Percentiles rank a stretch among this genome's conserved stretches.
Conservation (phyloP, 2,113 vertebrate genomes). For the Oreotrochilus melanogaster region DNA sequence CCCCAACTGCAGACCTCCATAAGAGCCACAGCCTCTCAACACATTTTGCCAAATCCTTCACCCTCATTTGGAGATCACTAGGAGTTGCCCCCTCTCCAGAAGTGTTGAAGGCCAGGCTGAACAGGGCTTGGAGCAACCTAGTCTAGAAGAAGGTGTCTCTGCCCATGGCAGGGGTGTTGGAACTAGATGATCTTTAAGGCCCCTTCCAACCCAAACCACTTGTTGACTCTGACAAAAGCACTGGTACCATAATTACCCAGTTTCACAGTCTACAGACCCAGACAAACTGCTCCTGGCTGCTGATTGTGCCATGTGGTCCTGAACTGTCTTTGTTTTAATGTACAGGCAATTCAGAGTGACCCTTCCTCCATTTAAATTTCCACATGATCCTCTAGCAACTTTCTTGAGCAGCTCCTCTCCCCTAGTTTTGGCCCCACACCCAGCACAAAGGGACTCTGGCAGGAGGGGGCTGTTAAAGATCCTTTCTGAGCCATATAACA, state of each 20-base stretch:
- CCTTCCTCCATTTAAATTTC: neutral
- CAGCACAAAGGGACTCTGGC: fast-evolving
- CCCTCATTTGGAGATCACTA: neutral
- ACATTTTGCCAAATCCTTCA: neutral
- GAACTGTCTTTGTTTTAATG: fast-evolving
- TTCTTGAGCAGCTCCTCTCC: neutral
- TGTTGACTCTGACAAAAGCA: neutral
- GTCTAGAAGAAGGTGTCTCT: no score
- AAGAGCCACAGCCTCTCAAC: neutral
- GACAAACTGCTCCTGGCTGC: neutral
- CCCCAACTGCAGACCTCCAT: fast-evolving
- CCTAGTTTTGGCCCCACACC: neutral
- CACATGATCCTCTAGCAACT: neutral
- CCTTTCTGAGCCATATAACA: fast-evolving
- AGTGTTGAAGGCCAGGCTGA: no score
- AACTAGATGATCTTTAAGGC: no score
- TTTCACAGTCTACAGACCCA: neutral
- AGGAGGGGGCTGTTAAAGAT: neutral
- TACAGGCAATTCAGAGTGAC: no score
- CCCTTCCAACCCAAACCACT: no score
- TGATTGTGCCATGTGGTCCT: neutral
- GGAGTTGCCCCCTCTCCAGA: neutral
- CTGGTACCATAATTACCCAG: neutral
- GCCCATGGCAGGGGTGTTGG: no score
- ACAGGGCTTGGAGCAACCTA: no score